phyloP scores from a whole-genome alignment of 2,797 vertebrate genomes.

The Falco concolor region DNA sequence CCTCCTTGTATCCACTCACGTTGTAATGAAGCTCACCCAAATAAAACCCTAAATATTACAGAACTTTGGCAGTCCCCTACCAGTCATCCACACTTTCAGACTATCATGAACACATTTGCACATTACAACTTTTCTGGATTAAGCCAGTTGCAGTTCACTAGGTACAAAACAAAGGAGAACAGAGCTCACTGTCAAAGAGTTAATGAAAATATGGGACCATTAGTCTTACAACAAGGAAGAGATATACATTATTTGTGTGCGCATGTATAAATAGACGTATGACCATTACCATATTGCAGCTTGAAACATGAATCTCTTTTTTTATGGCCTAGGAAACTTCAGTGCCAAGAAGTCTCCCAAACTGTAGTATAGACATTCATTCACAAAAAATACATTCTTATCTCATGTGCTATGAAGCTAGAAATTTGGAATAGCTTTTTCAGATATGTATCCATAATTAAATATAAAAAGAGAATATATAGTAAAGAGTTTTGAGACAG shows the following conservation, averaged over 20 bases:
- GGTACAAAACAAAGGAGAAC: not conserved
- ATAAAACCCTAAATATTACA: not conserved
- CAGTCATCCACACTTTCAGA: not conserved
- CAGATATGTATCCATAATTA: not conserved
- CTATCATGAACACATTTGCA: not conserved
- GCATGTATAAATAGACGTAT: not conserved
- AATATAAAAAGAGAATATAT: not conserved
- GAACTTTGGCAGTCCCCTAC: not conserved
- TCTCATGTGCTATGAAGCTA: not conserved
- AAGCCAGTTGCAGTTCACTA: not conserved
- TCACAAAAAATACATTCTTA: not conserved
- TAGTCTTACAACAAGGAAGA: not conserved
- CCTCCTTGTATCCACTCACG: rapidly evolving
- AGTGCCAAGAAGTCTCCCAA: not conserved
- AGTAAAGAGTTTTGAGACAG: not conserved
- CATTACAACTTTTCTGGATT: not conserved
- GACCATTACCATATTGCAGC: not conserved
- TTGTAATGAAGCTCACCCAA: not conserved
- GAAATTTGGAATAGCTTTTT: not conserved
- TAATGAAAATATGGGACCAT: not conserved
- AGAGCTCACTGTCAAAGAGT: not conserved
- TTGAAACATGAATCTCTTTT: not conserved
- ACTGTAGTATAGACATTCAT: rapidly evolving
- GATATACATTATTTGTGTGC: not conserved
- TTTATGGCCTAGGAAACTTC: not conserved